A percentile compares a stretch with the other conserved stretches of the same genome.
Conservation (phyloP, 2,888 invertebrate genomes). For the Rhopalosiphum nymphaeae region DNA sequence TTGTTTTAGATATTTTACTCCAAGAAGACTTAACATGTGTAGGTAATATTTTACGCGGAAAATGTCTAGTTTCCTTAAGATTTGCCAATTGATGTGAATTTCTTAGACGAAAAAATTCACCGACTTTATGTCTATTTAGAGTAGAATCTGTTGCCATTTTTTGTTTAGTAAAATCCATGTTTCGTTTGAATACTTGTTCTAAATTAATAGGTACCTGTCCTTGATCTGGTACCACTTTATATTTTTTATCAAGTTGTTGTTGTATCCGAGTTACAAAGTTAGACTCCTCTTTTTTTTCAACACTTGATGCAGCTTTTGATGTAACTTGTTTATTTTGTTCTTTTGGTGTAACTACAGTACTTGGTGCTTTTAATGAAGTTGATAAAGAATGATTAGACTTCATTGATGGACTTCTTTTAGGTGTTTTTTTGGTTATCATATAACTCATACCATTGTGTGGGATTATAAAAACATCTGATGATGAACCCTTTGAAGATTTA, state of each 20-base stretch:
- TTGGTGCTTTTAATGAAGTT: not conserved
- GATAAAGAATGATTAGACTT: slow-evolving; percentile 27
- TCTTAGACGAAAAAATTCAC: not conserved
- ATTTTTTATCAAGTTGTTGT: slow-evolving; percentile 27
- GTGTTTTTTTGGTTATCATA: not conserved
- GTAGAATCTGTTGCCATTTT: not conserved
- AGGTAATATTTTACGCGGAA: not conserved
- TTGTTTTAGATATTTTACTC: not conserved
- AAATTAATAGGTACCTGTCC: slow-evolving; percentile 35
- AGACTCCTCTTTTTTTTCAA: not conserved
- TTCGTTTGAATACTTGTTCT: slow-evolving; percentile 30
- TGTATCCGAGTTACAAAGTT: slow-evolving; percentile 41
- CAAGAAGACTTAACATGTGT: not conserved
- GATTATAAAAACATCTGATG: slow-evolving; percentile 18
- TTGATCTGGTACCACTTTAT: slow-evolving; percentile 35
- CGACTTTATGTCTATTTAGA: not conserved
- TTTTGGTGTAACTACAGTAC: not conserved
- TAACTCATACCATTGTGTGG: slow-evolving; percentile 13
- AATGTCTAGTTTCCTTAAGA: not conserved
- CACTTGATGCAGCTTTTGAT: not conserved
- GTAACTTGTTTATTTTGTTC: not conserved
- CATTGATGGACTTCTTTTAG: not conserved
- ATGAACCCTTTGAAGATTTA: not conserved
- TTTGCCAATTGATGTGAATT: not conserved
- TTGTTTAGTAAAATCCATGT: slow-evolving; percentile 38